phyloP scores from a whole-genome alignment of 2,797 vertebrate species.

The Ctenopoma multispine region DNA sequence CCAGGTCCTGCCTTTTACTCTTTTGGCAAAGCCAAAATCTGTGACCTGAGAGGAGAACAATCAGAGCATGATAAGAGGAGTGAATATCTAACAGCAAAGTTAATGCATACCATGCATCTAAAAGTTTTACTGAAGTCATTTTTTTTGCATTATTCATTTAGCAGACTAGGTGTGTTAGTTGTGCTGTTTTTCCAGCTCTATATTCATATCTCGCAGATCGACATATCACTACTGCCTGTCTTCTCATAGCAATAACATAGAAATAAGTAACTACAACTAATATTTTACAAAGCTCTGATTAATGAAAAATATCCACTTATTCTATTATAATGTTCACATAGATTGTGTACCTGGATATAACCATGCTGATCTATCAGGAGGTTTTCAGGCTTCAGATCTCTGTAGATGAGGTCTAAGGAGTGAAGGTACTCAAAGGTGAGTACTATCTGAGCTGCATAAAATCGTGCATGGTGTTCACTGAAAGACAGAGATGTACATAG shows the following conservation, averaged over 20 bases:
- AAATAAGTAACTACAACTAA: not conserved
- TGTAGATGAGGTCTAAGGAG: slow-evolving; percentile 99
- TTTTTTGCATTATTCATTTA: not conserved
- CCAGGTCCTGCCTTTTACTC: slow-evolving; percentile 99
- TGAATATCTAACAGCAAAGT: not conserved
- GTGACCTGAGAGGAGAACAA: slow-evolving; percentile 88
- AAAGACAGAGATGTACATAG: slow-evolving; percentile 18
- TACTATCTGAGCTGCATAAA: slow-evolving; percentile 99
- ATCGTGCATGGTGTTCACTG: slow-evolving; percentile 97
- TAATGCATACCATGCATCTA: not conserved
- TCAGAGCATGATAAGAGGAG: not conserved
- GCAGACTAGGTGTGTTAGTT: not conserved
- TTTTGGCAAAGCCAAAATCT: slow-evolving; percentile 99
- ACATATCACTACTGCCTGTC: not conserved
- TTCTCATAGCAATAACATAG: not conserved
- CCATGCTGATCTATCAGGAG: slow-evolving; percentile 99
- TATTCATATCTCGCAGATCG: not conserved
- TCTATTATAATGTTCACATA: slow-evolving; percentile 13
- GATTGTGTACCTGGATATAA: slow-evolving; percentile 93
- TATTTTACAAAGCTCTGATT: not conserved
- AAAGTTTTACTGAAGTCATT: not conserved
- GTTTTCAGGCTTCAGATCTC: slow-evolving; percentile 99
- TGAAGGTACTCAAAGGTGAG: slow-evolving; percentile 99
- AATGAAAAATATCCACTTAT: not conserved
- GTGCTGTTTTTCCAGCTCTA: not conserved